phyloP scores from a whole-genome alignment of 2,888 invertebrate genomes.

The Dynastes maya region DNA sequence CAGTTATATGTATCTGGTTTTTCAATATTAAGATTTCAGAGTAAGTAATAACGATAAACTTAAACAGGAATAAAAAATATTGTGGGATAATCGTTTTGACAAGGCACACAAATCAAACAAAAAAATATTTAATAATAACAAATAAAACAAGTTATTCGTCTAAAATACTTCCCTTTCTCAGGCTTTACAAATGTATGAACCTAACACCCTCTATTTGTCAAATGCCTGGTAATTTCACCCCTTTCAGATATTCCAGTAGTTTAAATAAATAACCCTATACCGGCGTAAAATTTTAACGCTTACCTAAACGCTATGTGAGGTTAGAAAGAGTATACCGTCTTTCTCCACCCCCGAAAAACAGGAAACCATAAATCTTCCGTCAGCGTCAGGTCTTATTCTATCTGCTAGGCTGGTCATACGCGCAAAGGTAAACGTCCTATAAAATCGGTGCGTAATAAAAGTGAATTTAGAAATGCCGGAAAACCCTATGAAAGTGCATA shows the following conservation, averaged over 20 bases:
- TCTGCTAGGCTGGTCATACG: constrained; percentile 3
- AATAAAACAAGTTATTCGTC: too few species aligned
- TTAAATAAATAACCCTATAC: constrained; percentile 30
- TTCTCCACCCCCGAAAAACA: constrained; percentile 15
- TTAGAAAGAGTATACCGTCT: background rate
- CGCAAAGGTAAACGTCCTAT: constrained; percentile 11
- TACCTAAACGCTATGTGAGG: background rate
- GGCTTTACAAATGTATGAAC: background rate
- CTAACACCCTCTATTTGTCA: background rate
- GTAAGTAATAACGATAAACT: too few species aligned
- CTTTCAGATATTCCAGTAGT: constrained; percentile 4
- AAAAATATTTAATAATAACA: too few species aligned
- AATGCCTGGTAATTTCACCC: background rate
- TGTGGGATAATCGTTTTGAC: too few species aligned
- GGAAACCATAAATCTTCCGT: constrained; percentile 32
- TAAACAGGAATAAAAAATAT: too few species aligned
- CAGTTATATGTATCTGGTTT: background rate
- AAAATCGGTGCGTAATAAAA: constrained; percentile 31
- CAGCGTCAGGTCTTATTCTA: constrained; percentile 18
- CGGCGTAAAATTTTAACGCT: constrained; percentile 11
- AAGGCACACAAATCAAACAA: too few species aligned
- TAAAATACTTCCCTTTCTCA: background rate
- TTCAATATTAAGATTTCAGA: too few species aligned
- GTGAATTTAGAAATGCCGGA: constrained; percentile 2
- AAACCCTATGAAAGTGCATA: constrained; percentile 9